Conservation (phyloP, 2,797 vertebrate species). For the Eleutherodactylus coqui region DNA sequence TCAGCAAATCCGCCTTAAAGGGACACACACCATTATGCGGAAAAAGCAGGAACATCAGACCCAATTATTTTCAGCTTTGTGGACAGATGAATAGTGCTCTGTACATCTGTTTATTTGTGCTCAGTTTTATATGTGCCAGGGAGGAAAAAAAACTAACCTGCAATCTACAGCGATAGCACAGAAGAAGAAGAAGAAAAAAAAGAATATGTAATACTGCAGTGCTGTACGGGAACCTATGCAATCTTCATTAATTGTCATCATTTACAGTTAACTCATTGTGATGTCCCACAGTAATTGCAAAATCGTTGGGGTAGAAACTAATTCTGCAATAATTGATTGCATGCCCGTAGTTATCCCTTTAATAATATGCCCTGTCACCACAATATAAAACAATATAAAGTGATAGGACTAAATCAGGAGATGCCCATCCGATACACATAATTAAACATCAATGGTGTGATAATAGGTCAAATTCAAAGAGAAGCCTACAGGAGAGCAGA, state of each 20-base stretch:
- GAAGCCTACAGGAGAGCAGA: background rate
- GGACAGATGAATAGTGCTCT: constrained; percentile 47
- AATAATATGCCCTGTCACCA: constrained; percentile 7
- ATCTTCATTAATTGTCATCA: constrained; percentile 13
- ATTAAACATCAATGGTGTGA: background rate
- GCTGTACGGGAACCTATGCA: background rate
- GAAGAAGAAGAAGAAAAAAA: background rate
- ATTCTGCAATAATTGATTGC: constrained; percentile 35
- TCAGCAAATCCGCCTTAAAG: constrained; percentile 84
- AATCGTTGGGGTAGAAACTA: constrained; percentile 22
- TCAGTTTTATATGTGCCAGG: constrained; percentile 1
- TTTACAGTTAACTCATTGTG: constrained; percentile 30
- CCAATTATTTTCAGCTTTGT: constrained; percentile 59
- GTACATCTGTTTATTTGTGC: constrained; percentile 55
- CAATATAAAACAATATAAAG: background rate
- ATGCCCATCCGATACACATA: background rate
- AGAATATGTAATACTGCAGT: background rate
- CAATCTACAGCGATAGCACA: background rate
- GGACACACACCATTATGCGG: constrained; percentile 72
- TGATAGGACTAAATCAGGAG: background rate
- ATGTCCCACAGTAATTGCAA: constrained; percentile 7
- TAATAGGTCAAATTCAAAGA: background rate
- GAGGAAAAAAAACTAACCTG: constrained; percentile 23
- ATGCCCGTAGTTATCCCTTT: constrained; percentile 21
- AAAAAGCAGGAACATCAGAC: constrained; percentile 51